These are phyloP conservation scores for Zaprionus bogoriensis DNA, from an alignment of 2,888 invertebrate genomes.

Conservation along the genomic window DNA sequence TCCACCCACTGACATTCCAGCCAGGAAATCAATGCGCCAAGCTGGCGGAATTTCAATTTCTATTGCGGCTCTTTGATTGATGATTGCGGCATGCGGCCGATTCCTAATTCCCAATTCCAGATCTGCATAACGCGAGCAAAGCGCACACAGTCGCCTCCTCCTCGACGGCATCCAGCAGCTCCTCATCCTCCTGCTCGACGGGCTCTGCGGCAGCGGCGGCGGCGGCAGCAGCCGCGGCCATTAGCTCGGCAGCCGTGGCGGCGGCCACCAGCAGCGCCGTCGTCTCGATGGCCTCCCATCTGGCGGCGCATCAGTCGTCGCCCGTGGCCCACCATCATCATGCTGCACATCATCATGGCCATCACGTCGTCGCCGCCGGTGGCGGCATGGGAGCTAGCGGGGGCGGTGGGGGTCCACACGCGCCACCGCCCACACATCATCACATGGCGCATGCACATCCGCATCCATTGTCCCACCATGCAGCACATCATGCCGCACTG, in stretches of 20 bases:
- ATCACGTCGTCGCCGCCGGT: constrained; percentile 48
- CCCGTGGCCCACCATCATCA: constrained; percentile 53
- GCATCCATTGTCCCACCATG: constrained; percentile 73
- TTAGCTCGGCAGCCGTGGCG: constrained; percentile 59
- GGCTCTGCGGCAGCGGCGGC: constrained; percentile 47
- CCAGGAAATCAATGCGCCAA: constrained; percentile 52
- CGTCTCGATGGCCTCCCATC: constrained; percentile 64
- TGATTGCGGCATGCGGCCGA: constrained; percentile 64
- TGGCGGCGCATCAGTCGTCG: constrained; percentile 61
- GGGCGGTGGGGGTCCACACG: constrained; percentile 15
- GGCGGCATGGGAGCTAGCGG: constrained; percentile 39
- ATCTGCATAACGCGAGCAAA: constrained; percentile 64
- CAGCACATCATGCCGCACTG: constrained; percentile 74
- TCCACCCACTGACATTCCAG: constrained; percentile 32
- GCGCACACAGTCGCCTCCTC: constrained; percentile 64
- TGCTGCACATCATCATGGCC: constrained; percentile 57
- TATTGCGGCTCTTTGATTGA: constrained; percentile 66
- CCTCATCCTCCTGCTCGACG: constrained; percentile 69
- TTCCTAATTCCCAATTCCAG: constrained; percentile 58
- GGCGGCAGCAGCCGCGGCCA: constrained; percentile 39
- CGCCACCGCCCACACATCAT: constrained; percentile 56
- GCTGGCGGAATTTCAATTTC: constrained; percentile 46
- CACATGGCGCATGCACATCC: constrained; percentile 69
- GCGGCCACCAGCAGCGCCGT: constrained; percentile 58
- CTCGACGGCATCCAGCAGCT: constrained; percentile 66